These are phyloP conservation scores for Pseudomyrmex cubaensis DNA, from an alignment of 1,140 invertebrate species.

Conservation along the genomic window DNA sequence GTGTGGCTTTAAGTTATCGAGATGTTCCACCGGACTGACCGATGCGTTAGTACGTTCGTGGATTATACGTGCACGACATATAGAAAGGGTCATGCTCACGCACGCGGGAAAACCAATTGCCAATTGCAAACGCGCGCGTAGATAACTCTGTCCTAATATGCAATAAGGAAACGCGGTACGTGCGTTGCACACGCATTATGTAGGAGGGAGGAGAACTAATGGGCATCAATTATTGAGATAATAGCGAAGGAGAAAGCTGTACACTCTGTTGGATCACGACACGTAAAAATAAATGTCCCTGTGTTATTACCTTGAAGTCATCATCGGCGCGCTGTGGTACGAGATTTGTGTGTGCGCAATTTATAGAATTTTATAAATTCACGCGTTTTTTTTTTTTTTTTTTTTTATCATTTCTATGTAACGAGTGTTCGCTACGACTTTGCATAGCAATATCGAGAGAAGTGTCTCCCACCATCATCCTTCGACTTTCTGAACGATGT, in stretches of 20 bases:
- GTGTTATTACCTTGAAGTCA: constrained; percentile 8
- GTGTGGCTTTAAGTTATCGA: constrained; percentile 34
- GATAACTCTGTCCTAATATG: constrained; percentile 41
- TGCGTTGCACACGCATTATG: constrained; percentile 12
- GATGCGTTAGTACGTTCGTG: constrained; percentile 24
- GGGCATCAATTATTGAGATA: constrained; percentile 19
- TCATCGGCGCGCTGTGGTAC: background rate
- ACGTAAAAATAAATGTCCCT: background rate
- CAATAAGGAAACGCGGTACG: constrained; percentile 45
- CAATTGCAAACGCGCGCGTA: constrained; percentile 28
- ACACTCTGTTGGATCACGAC: background rate
- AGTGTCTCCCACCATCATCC: background rate
- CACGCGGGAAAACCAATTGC: constrained; percentile 59
- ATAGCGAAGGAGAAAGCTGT: constrained; percentile 11
- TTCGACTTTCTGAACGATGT: constrained; percentile 41
- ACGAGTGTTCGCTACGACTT: background rate
- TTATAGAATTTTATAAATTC: background rate
- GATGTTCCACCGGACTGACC: constrained; percentile 35
- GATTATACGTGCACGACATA: constrained; percentile 33
- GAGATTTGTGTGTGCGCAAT: background rate
- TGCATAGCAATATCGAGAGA: background rate
- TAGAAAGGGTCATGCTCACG: constrained; percentile 33
- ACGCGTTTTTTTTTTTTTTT: background rate
- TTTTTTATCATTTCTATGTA: background rate
- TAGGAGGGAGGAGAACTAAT: constrained; percentile 7